phyloP scores from a whole-genome alignment of 2,797 vertebrate genomes.

The Acrossocheilus wenchowensis region DNA sequence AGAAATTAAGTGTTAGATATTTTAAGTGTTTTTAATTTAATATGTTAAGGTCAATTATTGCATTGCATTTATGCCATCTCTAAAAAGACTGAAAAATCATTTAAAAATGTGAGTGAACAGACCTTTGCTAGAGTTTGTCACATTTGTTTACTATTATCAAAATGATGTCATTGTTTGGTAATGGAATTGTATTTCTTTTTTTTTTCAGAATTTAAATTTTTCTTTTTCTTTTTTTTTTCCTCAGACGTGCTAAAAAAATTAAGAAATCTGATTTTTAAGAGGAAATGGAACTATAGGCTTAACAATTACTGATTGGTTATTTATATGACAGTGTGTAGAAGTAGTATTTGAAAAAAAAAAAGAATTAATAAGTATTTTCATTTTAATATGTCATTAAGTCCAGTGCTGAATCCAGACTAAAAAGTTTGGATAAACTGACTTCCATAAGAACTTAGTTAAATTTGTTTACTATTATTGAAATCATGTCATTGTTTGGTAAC shows the following conservation, averaged over 20 bases:
- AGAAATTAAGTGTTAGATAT: not conserved
- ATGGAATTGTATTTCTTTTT: not conserved
- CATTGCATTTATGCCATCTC: not conserved
- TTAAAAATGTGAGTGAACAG: not conserved
- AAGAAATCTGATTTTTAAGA: no score
- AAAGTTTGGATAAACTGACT: no score
- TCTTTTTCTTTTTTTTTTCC: no score
- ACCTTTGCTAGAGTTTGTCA: not conserved
- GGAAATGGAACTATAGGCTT: no score
- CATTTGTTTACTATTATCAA: not conserved
- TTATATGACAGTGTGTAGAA: no score
- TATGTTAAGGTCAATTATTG: not conserved
- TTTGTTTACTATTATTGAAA: not conserved
- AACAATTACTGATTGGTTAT: no score
- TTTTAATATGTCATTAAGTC: no score
- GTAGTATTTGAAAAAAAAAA: no score
- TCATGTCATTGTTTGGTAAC: not conserved
- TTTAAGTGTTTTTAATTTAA: not conserved
- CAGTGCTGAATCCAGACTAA: no score
- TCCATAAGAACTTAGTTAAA: no score
- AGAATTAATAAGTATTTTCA: no score
- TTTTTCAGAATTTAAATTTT: not conserved
- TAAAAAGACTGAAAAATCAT: not conserved
- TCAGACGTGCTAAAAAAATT: no score
- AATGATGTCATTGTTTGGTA: not conserved